These are phyloP conservation scores for Epirrhoe alternata DNA, from an alignment of 2,888 invertebrate species.

Conservation along the genomic window DNA sequence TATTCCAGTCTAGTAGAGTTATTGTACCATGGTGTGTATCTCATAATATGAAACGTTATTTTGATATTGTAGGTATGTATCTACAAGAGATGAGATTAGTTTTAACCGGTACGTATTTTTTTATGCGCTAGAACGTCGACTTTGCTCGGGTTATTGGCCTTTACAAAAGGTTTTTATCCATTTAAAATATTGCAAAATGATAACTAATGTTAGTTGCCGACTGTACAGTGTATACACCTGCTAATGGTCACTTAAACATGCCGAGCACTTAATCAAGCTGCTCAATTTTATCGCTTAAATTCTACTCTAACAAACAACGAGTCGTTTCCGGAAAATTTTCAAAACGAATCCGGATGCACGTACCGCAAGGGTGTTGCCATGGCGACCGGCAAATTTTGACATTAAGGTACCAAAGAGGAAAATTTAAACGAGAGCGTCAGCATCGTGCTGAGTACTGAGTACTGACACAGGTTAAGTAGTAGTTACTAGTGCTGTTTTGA, in stretches of 20 bases:
- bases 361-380: slow-evolving; percentile 79
- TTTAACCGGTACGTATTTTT: no score
- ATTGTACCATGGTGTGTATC: neutral
- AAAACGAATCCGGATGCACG: slow-evolving; percentile 71
- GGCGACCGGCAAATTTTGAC: slow-evolving; percentile 73
- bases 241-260: neutral
- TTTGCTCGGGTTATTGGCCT: no score
- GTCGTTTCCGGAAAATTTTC: slow-evolving; percentile 68
- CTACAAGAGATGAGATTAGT: no score
- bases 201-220: neutral
- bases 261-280: slow-evolving; percentile 6
- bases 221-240: neutral
- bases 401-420: slow-evolving; percentile 50
- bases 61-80: no score
- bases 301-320: slow-evolving; percentile 35
- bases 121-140: no score
- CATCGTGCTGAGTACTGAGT: slow-evolving; percentile 37
- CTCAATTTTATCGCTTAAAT: slow-evolving; percentile 11
- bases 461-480: slow-evolving; percentile 34
- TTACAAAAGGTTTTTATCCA: no score
- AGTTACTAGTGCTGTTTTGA: neutral
- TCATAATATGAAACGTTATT: neutral
- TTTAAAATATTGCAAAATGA: neutral
- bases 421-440: slow-evolving; percentile 26
- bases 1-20: slow-evolving; percentile 1